Evolutionary conservation across 1,140 invertebrate genomes (phyloP).

Genomic region (Ips nitidus): DNA sequence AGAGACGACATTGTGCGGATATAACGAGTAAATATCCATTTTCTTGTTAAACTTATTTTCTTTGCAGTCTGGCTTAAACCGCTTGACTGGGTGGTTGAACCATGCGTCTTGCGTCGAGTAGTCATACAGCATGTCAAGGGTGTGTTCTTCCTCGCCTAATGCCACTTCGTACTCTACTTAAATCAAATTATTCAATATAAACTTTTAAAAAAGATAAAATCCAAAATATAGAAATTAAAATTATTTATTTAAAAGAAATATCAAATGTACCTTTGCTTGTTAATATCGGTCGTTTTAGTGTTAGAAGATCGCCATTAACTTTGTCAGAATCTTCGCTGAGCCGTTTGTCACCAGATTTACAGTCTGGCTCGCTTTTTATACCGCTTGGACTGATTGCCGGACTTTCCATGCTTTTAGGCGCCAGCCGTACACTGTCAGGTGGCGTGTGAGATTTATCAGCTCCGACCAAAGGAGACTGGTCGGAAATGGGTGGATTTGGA

Average conservation of each 20-base stretch:
- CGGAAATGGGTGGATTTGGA: slow-evolving; percentile 43
- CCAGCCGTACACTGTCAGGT: slow-evolving; percentile 53
- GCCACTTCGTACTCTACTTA: slow-evolving; percentile 57
- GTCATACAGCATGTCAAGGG: slow-evolving; percentile 82
- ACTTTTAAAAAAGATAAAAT: slow-evolving; percentile 1
- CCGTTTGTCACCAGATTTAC: slow-evolving; percentile 28
- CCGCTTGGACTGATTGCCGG: slow-evolving; percentile 46
- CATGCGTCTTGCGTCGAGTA: slow-evolving; percentile 82
- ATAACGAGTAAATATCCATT: slow-evolving; percentile 62
- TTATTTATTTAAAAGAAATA: not conserved
- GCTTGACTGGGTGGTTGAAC: slow-evolving; percentile 87
- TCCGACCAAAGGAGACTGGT: slow-evolving; percentile 45
- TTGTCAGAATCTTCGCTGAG: slow-evolving; percentile 30
- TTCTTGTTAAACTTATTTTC: slow-evolving; percentile 43
- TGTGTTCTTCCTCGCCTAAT: slow-evolving; percentile 73
- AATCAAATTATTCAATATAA: slow-evolving; percentile 7
- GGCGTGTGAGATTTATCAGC: slow-evolving; percentile 48
- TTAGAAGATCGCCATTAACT: slow-evolving; percentile 36
- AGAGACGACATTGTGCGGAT: slow-evolving; percentile 58
- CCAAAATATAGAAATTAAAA: not conserved
- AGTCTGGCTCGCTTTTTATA: slow-evolving; percentile 22
- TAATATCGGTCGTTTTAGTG: slow-evolving; percentile 71
- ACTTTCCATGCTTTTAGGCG: slow-evolving; percentile 53
- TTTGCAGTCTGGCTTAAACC: slow-evolving; percentile 64
- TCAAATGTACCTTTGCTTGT: slow-evolving; percentile 67